Evolutionary conservation across 2,888 invertebrate species (phyloP).

Genomic region (Orthonychiurus folsomi): DNA sequence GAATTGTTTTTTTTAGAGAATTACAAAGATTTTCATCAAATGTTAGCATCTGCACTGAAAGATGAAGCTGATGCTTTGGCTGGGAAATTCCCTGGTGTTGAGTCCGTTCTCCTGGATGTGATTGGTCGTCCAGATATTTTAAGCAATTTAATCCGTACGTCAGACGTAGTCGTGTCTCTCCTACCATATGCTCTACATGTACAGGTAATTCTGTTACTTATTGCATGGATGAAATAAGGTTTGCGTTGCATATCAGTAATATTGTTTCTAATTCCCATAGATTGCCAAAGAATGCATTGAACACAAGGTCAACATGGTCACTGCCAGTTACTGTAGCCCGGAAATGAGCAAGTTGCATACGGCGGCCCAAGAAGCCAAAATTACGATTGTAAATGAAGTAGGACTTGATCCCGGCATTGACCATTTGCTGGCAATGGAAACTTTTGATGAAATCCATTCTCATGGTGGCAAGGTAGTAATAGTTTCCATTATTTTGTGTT

Average conservation of each 20-base stretch:
- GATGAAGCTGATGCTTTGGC: constrained; percentile 82
- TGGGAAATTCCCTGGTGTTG: constrained; percentile 63
- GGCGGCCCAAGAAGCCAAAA: constrained; percentile 71
- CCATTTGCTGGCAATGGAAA: constrained; percentile 91
- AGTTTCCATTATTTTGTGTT: too few relatives aligned
- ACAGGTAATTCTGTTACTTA: constrained; percentile 51
- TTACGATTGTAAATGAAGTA: constrained; percentile 91
- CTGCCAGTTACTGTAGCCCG: constrained; percentile 86
- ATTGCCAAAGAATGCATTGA: constrained; percentile 81
- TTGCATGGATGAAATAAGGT: not conserved
- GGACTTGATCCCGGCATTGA: constrained; percentile 99
- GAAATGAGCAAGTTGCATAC: constrained; percentile 70
- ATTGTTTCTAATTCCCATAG: constrained; percentile 40
- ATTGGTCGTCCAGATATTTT: constrained; percentile 60
- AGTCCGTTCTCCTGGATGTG: constrained; percentile 74
- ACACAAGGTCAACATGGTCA: constrained; percentile 84
- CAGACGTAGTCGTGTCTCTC: constrained; percentile 74
- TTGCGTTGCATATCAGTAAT: not conserved
- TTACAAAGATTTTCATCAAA: constrained; percentile 8
- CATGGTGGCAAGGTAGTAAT: constrained; percentile 79
- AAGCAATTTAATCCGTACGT: constrained; percentile 60
- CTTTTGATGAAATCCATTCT: constrained; percentile 82
- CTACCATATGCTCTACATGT: constrained; percentile 86
- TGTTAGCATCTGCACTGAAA: constrained; percentile 66
- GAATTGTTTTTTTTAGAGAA: not conserved